A percentile compares a stretch with the other conserved stretches of the same genome.
phyloP scores from a whole-genome alignment of 2,888 invertebrate genomes.

The Heliconius ismenius region DNA sequence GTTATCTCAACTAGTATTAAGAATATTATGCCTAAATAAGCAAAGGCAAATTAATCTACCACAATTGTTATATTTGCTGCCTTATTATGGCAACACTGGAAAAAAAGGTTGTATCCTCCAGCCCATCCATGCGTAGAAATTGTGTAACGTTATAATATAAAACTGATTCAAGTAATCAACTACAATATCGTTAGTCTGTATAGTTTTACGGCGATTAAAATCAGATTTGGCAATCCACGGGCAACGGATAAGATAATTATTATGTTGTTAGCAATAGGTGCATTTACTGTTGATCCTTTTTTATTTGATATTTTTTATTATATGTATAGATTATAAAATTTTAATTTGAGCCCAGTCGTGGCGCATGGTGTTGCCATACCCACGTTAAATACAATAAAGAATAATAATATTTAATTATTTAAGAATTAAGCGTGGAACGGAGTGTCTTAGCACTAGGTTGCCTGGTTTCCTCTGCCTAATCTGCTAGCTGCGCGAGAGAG shows the following conservation, averaged over 20 bases:
- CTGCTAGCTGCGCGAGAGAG: no score
- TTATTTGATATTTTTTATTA: neutral
- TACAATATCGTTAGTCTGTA: neutral
- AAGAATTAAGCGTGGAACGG: no score
- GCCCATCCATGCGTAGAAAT: constrained; percentile 2
- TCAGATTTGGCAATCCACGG: constrained; percentile 24
- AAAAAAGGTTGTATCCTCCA: neutral
- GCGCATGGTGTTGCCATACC: neutral
- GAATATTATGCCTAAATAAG: no score
- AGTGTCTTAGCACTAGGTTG: no score
- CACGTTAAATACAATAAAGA: no score
- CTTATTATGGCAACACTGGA: neutral
- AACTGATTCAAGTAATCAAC: neutral
- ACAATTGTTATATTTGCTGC: neutral
- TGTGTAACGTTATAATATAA: neutral
- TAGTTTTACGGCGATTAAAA: constrained; percentile 6
- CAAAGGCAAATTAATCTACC: no score
- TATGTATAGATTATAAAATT: neutral
- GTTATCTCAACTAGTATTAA: no score
- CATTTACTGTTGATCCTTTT: neutral
- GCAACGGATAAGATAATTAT: constrained; percentile 23
- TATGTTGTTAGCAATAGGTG: constrained; percentile 2
- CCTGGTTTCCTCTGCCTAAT: no score
- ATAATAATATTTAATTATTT: no score
- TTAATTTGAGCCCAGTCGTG: neutral